Base-by-base conservation (phyloP, 2,797 vertebrate genomes). In the Tinamus major region DNA sequence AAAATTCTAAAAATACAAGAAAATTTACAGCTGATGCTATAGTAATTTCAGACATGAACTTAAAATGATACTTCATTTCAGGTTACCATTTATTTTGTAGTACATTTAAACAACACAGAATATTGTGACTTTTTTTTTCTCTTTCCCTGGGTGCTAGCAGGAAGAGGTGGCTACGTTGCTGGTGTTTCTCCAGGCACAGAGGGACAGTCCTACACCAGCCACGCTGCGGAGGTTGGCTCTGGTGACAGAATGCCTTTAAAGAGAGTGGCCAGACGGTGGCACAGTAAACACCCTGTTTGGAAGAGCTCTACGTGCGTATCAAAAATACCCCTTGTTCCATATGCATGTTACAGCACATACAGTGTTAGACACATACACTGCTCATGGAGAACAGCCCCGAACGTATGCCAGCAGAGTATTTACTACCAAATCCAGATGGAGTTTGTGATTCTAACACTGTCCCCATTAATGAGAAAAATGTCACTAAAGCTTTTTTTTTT, bases 391-490 rank as follows among this genome's bases (percentile, higher is more conserved):
- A 79, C 84, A 78, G 77, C 91, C 69, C 75, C 94, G 96, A 97
- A 95, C 93, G 91, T 29, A 89, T 87, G 44, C 96, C 97, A 97
- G 95, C 16, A 16, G 68, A 75, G 94, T 97, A 97, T 98, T 98
- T 98, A 98, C 96, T 97, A 90, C 95, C 95, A 94, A 97, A 96
- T 95, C 97, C 97, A 92, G 96, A 13, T 96, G 96, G 97, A 97
- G 85, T 90, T 35, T 68, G 84, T 89, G 81, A 94, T 95, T 96
- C 96, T 95, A 95, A 94, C 62, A 78, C 70, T 93, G 95, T 80
- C 91, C 91, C 97, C 96, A 96, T 98, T 98, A 98, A 97, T 93
- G 95, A 98, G 97, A 98, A 97, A 97, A 97, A 98, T 97, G 97
- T 95, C 97, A 95, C 94, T 94, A 85, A 95, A 97, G 97, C 95